Evolutionary conservation across 2,888 invertebrate genomes (phyloP), one percentile per base, ranked within the genome.

Genomic region (Pachydiplax longipennis): DNA sequence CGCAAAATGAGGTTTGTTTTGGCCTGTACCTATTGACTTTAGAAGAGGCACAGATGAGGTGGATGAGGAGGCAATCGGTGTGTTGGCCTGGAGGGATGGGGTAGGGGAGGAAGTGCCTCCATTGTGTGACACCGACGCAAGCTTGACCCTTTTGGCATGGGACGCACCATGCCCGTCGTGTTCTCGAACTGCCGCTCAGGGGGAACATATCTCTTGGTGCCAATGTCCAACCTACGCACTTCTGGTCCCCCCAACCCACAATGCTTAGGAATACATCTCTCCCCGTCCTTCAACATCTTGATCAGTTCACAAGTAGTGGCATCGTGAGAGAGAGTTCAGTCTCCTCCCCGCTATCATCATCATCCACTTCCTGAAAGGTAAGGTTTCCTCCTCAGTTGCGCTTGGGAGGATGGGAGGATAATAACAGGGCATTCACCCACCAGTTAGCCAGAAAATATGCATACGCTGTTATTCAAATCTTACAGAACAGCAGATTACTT

Each of bases 341-440:
- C 81, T 90, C 90, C 48, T 90, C 90, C 81, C 90, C 90, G 81
- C 90, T 90, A 53, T 80, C 53, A n/a, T 83, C 87, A 87, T 87
- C 87, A 35, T 81, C 90, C 90, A 90, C 81, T 81, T 90, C 90
- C 90, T 90, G 90, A 81, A 90, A 90, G 61, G 80, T 25, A 90
- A 61, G 90, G 53, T 53, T 58, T 58, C 35, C 58, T 35, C 87
- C 58, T 87, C 87, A 87, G 87, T 48, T 25, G 73, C 73, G 73
- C 73, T 73, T 6, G 31, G 73, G 73, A 73, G 73, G 73, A 31
- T 5, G 73, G 73, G 73, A 65, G 65, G 25, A 25, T 61, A 2
- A 37, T 37, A 37, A 65, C n/a, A 65, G 65, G 65, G 65, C 6
- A 65, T 65, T 53, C 53, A 73, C 73, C 25, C 25, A 73, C 13